A percentile compares a stretch with the other conserved stretches of the same genome.
Conservation (phyloP, 2,888 invertebrate species). For the Chaetogeoica ovagalla region DNA sequence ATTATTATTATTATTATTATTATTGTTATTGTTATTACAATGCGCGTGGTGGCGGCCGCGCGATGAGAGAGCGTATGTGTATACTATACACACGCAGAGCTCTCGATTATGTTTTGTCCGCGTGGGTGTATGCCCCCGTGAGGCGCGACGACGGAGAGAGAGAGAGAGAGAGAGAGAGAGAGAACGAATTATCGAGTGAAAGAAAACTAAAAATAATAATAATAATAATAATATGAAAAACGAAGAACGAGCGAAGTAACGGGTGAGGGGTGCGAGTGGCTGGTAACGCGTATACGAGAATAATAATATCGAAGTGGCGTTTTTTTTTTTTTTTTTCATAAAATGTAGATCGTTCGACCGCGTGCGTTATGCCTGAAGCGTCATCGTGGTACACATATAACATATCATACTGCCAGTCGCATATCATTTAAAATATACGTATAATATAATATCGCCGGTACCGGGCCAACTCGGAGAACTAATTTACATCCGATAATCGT, state of each 20-base stretch:
- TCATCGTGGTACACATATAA: neutral
- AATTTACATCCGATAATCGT: conserved; percentile 53
- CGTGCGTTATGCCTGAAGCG: neutral
- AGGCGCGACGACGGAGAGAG: conserved; percentile 21
- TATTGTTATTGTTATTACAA: too few species aligned
- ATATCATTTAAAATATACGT: neutral
- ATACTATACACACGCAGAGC: too few species aligned
- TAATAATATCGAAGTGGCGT: conserved; percentile 29
- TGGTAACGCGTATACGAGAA: neutral
- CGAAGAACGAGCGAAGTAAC: neutral
- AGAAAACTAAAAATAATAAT: too few species aligned
- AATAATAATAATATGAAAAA: too few species aligned
- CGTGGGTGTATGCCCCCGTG: conserved; percentile 48
- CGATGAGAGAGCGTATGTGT: too few species aligned
- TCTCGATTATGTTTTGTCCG: neutral
- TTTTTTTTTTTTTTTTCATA: conserved; percentile 14
- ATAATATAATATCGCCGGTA: neutral
- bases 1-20: too few species aligned
- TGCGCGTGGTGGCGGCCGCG: too few species aligned
- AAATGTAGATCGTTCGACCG: conserved; percentile 42
- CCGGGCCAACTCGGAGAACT: conserved; percentile 23
- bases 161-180: neutral
- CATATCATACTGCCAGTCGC: neutral
- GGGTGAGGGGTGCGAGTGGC: too few species aligned
- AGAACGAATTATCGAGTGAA: too few species aligned